Base-by-base conservation (phyloP, 2,797 vertebrate species). In the Rhadinocentrus ornatus region DNA sequence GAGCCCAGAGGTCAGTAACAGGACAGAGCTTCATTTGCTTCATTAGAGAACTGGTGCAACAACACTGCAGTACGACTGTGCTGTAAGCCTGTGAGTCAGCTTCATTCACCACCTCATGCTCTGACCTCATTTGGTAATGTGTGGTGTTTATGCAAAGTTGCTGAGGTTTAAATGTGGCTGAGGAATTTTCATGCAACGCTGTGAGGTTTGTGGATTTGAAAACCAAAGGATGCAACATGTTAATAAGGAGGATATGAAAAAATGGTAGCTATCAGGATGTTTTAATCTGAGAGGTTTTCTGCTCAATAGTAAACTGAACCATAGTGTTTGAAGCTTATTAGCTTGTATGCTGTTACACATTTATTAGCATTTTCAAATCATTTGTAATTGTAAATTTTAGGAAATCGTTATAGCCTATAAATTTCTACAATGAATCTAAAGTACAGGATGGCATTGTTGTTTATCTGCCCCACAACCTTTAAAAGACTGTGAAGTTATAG, bases 41-140 rank as follows among this genome's bases (percentile, higher is more conserved):
- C 66, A 80, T 86, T 83, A 82, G 41, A 59, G 67, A 52, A 71
- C n/a, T 7, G 50, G 61, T 69, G 69, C 24, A 41, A 50, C 62
- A 60, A 31, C 46, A 31, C 52, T 71, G 60, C 58, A 54, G 53
- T 53, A 50, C 27, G 24, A 60, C 34, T 55, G 53, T 1, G 29
- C 69, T 71, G 54, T 69, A 31, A 77, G 67, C 66, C 31, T 50
- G 64, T 75, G 75, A 81, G 52, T 81, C 79, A 78, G 24, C 71
- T 56, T 62, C 57, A 79, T 74, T 75, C 53, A 71, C 39, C 61
- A 73, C 70, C 74, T 75, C 26, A 52, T 48, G 62, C 48, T n/a
- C 32, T 72, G 75, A 76, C 63, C 75, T 73, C 61, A 79, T 59
- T 74, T 69, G 41, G 26, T 20, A 63, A 80, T 46, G 34, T 66